These are phyloP conservation scores for Arion vulgaris DNA, from an alignment of 1,140 invertebrate species.

Conservation along the genomic window DNA sequence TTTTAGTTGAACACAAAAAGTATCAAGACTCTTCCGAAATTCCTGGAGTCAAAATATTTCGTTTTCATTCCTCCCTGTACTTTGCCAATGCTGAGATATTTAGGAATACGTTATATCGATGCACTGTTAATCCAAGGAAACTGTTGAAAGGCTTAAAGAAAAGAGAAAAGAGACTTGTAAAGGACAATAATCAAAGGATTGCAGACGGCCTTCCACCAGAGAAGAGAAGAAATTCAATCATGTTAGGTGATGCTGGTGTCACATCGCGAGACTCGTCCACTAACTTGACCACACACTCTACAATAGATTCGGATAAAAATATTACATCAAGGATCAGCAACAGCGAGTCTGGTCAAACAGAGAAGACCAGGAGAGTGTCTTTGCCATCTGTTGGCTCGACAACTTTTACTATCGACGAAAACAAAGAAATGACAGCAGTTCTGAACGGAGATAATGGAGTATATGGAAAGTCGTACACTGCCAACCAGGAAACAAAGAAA, in stretches of 20 bases:
- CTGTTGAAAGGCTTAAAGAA: slow-evolving; percentile 64
- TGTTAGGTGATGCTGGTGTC: slow-evolving; percentile 40
- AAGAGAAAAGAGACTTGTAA: slow-evolving; percentile 50
- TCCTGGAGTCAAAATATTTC: slow-evolving; percentile 72
- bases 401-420: slow-evolving; percentile 46
- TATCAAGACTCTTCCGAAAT: slow-evolving; percentile 41
- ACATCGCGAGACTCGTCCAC: background rate
- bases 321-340: background rate
- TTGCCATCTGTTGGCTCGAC: slow-evolving; percentile 49
- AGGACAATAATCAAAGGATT: slow-evolving; percentile 39
- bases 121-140: slow-evolving; percentile 63
- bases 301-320: slow-evolving; percentile 7
- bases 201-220: slow-evolving; percentile 38
- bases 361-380: slow-evolving; percentile 40
- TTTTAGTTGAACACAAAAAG: slow-evolving; percentile 46
- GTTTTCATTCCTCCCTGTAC: slow-evolving; percentile 74
- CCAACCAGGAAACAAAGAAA: slow-evolving; percentile 24
- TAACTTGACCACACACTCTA: slow-evolving; percentile 9
- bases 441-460: slow-evolving; percentile 5
- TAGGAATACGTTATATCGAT: slow-evolving; percentile 59
- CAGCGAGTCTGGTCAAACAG: background rate
- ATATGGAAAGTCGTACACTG: slow-evolving; percentile 17
- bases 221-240: slow-evolving; percentile 35
- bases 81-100: slow-evolving; percentile 75
- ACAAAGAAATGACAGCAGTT: background rate